Evolutionary conservation across 2,113 vertebrate species (phyloP).

Genomic region (Lathamus discolor): DNA sequence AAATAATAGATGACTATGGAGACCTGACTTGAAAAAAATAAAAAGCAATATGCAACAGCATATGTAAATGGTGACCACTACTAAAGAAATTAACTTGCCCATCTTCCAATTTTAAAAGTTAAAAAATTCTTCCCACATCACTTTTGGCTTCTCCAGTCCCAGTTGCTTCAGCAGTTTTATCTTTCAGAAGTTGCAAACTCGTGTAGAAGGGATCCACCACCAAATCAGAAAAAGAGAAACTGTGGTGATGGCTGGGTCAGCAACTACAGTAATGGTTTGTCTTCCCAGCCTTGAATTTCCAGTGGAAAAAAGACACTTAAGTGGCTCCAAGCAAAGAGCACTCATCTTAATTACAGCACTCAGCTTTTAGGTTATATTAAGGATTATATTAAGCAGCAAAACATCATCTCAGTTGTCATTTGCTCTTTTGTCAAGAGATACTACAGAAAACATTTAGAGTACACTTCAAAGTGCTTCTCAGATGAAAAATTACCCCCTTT

Average conservation of each 20-base stretch:
- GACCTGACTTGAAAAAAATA: background rate
- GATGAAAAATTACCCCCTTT: background rate
- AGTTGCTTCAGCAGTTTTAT: background rate
- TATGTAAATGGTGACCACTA: background rate
- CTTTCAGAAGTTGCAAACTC: background rate
- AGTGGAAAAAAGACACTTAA: background rate
- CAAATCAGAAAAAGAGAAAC: background rate
- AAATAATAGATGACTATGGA: background rate
- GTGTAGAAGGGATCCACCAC: background rate
- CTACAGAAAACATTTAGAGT: background rate
- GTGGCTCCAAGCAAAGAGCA: background rate
- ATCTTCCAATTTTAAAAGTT: background rate
- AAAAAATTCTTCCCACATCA: background rate
- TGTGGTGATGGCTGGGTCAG: background rate
- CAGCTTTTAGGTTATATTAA: background rate
- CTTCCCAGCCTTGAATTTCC: background rate
- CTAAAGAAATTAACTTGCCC: background rate
- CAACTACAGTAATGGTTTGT: background rate
- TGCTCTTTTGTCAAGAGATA: background rate
- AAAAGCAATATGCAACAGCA: background rate
- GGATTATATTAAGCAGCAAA: background rate
- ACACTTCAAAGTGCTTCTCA: constrained; percentile 1
- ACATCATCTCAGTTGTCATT: background rate
- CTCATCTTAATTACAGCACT: background rate
- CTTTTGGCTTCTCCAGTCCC: background rate